Percentiles rank a stretch among this genome's conserved stretches.
These are phyloP conservation scores for Acronicta aceris DNA, from an alignment of 2,888 invertebrate genomes.

Conservation along the genomic window DNA sequence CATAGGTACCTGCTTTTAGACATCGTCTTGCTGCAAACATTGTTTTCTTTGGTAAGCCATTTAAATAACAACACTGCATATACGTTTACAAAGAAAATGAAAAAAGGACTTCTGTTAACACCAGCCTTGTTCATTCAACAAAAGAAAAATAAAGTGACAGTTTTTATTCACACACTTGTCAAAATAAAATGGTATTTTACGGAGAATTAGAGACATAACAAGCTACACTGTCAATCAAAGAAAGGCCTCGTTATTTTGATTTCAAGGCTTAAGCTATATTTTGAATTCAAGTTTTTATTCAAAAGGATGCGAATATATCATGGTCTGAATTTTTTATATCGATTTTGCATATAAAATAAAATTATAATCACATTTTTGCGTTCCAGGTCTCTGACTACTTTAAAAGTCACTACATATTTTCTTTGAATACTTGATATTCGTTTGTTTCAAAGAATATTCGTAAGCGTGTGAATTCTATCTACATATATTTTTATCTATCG, in stretches of 20 bases:
- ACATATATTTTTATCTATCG: conserved; percentile 28
- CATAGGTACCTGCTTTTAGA: no score
- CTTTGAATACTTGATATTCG: conserved; percentile 9
- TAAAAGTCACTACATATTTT: conserved; percentile 6
- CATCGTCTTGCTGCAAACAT: no score
- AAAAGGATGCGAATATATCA: conserved; percentile 48
- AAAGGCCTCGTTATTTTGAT: conserved; percentile 56
- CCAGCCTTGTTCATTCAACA: conserved; percentile 21
- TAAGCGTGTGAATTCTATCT: conserved; percentile 15
- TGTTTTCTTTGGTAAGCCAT: conserved; percentile 4
- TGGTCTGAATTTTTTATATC: conserved; percentile 34
- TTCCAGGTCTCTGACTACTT: conserved; percentile 22
- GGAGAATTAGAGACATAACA: conserved; percentile 70
- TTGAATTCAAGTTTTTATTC: conserved; percentile 53
- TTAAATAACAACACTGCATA: conserved; percentile 15
- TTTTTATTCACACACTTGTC: conserved; percentile 51
- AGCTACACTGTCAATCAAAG: conserved; percentile 70
- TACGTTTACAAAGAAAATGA: conserved; percentile 6
- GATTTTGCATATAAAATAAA: conserved; percentile 48
- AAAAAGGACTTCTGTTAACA: conserved; percentile 21
- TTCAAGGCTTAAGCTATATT: conserved; percentile 51
- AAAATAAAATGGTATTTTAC: conserved; percentile 53
- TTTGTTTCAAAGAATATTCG: neutral
- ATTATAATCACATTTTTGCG: conserved; percentile 34
- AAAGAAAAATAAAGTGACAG: conserved; percentile 43